Conservation (phyloP, 2,113 vertebrate species). For the Sinocyclocheilus grahami region DNA sequence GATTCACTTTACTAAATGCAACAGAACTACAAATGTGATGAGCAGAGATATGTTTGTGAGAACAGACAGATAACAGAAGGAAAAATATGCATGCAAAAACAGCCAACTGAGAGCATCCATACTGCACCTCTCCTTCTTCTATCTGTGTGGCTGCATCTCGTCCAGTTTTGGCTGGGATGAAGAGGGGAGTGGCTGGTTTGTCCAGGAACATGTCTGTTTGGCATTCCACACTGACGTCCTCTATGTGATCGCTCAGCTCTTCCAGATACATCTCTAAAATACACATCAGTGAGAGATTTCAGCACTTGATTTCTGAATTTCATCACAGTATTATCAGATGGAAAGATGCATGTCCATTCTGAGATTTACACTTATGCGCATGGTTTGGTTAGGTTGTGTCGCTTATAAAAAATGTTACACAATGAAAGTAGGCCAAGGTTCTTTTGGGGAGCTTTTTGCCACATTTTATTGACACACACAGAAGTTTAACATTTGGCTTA, state of each 20-base stretch:
- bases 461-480: not conserved
- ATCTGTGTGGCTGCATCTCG: slow-evolving; percentile 88
- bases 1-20: not conserved
- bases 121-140: slow-evolving; percentile 88
- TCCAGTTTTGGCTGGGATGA: slow-evolving; percentile 89
- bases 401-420: not conserved
- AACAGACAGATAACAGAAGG: not conserved
- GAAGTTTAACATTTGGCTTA: not conserved
- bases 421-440: not conserved
- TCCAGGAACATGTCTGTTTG: slow-evolving; percentile 93
- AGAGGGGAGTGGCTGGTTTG: slow-evolving; percentile 86
- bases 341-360: not conserved
- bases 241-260: slow-evolving; percentile 82
- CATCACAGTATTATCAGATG: not conserved
- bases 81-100: not conserved
- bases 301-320: not conserved
- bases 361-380: too few species aligned
- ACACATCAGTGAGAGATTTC: not conserved
- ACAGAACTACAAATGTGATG: not conserved
- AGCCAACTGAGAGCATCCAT: not conserved
- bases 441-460: not conserved
- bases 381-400: slow-evolving; percentile 29
- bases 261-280: slow-evolving; percentile 88
- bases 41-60: not conserved
- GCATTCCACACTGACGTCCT: slow-evolving; percentile 79